Base-by-base conservation (phyloP, 2,113 vertebrate species). In the Pheucticus melanocephalus region DNA sequence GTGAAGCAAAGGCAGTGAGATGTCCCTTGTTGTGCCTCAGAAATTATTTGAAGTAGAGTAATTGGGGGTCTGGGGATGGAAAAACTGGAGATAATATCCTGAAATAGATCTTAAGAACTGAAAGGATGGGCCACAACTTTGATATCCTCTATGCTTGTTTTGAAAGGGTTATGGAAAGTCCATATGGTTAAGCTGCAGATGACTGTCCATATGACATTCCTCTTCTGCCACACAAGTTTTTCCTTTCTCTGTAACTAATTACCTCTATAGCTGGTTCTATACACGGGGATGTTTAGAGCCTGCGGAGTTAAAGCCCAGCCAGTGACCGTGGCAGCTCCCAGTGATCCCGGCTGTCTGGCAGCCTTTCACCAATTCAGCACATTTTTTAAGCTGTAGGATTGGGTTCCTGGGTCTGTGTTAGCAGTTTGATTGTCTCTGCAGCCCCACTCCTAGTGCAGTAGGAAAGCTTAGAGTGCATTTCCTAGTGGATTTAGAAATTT, bases 401-500 rank as follows among this genome's bases (percentile, higher is more conserved):
- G 90, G 35, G 90, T 88, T 93, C 85, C 92, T 81, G 85, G 51
- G 37, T 81, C 76, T 92, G 76, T 90, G 92, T 96, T 94, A 92
- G 94, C 82, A 80, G 69, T 97, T 96, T 84, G 48, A 95, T 97
- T 96, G 92, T 95, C 90, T 42, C 45, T 4, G 0, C 79, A 72
- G 71, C 54, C 83, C 60, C 22, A 54, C 51, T 91, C 40, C 51
- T 48, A 20, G 80, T 48, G 77, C 28, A 37, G 51, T 12, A 82
- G 89, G 73, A 91, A 81, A 92, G 94, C 45, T 94, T 86, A 95
- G 85, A 87, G 53, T 77, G 77, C 86, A 71, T 91, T 95, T 89
- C 83, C 86, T 56, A 40, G 51, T 54, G 48, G 69, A 70, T 68
- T 53, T 83, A 25, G 37, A 33, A 0, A n/a, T n/a, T 6, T 5